Evolutionary conservation across 2,888 invertebrate species (phyloP).

Genomic region (Eudemis profundana): DNA sequence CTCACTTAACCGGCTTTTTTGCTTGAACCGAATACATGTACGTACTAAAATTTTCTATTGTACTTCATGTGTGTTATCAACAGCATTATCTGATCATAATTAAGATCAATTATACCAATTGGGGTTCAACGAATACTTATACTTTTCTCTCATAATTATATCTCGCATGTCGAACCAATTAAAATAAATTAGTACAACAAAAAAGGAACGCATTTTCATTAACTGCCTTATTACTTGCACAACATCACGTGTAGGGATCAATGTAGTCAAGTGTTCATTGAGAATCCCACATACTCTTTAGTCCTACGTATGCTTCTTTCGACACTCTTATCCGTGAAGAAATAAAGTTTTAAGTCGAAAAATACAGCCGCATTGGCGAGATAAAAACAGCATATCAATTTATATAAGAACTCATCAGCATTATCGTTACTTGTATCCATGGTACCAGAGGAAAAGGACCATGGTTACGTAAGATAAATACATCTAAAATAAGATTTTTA

Average conservation of each 20-base stretch:
- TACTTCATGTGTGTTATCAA: no score
- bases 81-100: no score
- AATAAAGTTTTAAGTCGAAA: neutral
- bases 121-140: neutral
- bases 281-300: neutral
- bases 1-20: no score
- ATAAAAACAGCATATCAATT: slow-evolving; percentile 18
- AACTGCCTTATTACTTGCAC: slow-evolving; percentile 34
- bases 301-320: neutral
- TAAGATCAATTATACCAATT: neutral
- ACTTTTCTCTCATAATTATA: neutral
- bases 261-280: slow-evolving; percentile 44
- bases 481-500: no score
- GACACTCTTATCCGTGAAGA: neutral
- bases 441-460: slow-evolving; percentile 14
- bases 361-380: neutral
- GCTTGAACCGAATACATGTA: no score
- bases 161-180: slow-evolving; percentile 4
- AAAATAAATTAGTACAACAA: slow-evolving; percentile 22
- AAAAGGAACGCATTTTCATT: slow-evolving; percentile 43
- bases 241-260: slow-evolving; percentile 39
- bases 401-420: slow-evolving; percentile 25
- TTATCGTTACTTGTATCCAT: slow-evolving; percentile 33
- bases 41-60: no score
- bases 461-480: neutral